Base-by-base conservation (phyloP, 2,888 invertebrate genomes). In the Ecliptopera silaceata region DNA sequence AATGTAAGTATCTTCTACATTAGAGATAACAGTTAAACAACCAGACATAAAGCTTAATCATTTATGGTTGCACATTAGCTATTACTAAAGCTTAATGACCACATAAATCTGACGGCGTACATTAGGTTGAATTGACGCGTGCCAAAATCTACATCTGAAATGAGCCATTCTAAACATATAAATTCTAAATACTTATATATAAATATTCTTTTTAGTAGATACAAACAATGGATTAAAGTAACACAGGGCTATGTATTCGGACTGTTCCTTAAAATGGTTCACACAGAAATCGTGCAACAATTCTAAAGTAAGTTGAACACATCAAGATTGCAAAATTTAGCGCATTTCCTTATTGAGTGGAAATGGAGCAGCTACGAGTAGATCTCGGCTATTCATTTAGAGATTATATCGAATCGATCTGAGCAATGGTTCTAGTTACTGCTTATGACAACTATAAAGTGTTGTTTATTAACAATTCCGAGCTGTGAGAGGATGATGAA, bases 391-490 rank as follows among this genome's bases (percentile, higher is more conserved):
- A 64, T 64, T 54, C 56, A 59, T 56, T 39, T 41, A 34, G 48
- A 61, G 64, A 64, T 64, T 39, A 55, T 45, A 66, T 63, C 63
- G 59, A 56, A 54, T 61, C 61, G 60, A 58, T 65, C 74, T 79
- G 75, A 77, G 75, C 77, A 80, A 81, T 77, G 69, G 66, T 64
- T 64, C 72, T 69, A 68, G 72, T 74, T 79, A 81, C 75, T 78
- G 74, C 71, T 73, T 68, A 72, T 74, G 80, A 79, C 80, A 75
- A 74, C 75, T 72, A 79, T 77, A 74, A 78, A 75, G 72, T 60
- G 56, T 69, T 67, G 74, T 79, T 79, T 80, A 81, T 78, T 70
- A 70, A 61, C 65, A 66, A 68, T 72, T 69, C 68, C 68, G 68
- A 71, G 72, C 66, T 64, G 65, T 66, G 65, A 65, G 56, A 65